Base-by-base conservation (phyloP, 2,888 invertebrate genomes). In the Napeogenes inachia region DNA sequence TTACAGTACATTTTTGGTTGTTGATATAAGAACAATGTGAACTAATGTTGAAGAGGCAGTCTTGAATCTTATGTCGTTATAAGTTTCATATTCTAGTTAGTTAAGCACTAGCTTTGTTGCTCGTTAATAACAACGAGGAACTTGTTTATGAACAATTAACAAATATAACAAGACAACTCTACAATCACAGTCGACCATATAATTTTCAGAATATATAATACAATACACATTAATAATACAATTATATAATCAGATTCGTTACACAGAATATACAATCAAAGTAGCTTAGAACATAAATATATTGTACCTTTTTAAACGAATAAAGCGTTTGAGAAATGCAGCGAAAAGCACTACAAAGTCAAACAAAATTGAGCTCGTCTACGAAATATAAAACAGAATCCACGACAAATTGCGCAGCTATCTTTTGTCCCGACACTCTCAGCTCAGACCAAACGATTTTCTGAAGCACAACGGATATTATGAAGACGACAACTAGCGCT, bases 391-490 rank as follows among this genome's bases (percentile, higher is more conserved):
- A 73, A 77, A 75, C 74, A 78, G 77, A 77, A 78, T 79, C 73
- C 72, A 71, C 71, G 73, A 80, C 80, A 78, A 80, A 80, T 74
- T 73, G 79, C 74, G 68, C 70, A 75, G 73, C 74, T 75, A 78
- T 83, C 79, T 80, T 81, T 79, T 80, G 80, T 78, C 75, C 74
- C 74, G 75, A 75, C 74, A 75, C 77, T 78, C 72, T 74, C 73
- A 73, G 73, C 76, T 78, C 68, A 65, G 66, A 68, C 65, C 69
- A 72, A 69, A 67, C 74, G 71, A 76, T 77, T 79, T 81, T 80
- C 75, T 77, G 73, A 71, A 78, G 76, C 78, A 79, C 77, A 76
- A 50, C 60, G 63, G 65, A 75, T 59, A 63, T 79, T 79, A 77
- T 69, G 64, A 60, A 66, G 65, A 67, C 62, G 59, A 32, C 61